Base-by-base conservation (phyloP, 2,797 vertebrate species). In the Trematomus bernacchii region DNA sequence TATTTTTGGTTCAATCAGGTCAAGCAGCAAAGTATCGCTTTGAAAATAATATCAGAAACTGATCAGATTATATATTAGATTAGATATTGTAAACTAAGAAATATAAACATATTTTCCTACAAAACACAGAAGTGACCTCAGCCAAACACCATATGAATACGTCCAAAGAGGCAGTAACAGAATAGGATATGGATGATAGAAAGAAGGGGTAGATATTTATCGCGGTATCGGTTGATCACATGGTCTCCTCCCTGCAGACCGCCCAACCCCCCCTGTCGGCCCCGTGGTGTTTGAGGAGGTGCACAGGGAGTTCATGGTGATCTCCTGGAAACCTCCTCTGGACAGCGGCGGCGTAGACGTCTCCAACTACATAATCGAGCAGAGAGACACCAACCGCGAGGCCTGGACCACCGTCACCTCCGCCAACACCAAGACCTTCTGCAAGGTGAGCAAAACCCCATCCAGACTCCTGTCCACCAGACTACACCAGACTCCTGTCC, bases 301-400 rank as follows among this genome's bases (percentile, higher is more conserved):
- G 60, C 97, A 98, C 91, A 97, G 97, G 91, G 96, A 99, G 73
- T 94, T 95, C 84, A 99, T 99, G 97, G 78, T 99, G 43, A 94
- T 99, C 87, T 98, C 97, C 71, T 99, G 98, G 98, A 99, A 99
- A 73, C 97, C 98, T 84, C 98, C 98, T 79, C 92, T 99, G 86
- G 98, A 99, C 92, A 95, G 96, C 14, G 98, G 98, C 59, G 98
- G 98, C 19, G 94, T 96, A 78, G 94, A 94, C 46, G 93, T 99
- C 86, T 99, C 98, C 81, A 99, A 99, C 90, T 99, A 99, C 76
- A 96, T 99, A 73, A 95, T 99, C 84, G 98, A 99, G 91, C 98
- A 97, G 89, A 96, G 95, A 91, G 98, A 99, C 62, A 68, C 88
- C 59, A 96, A 98, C 89, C 96, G 97, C 91, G 98, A 99, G 1